Base-by-base conservation (phyloP, 2,888 invertebrate species). In the Rhopalosiphum nymphaeae region DNA sequence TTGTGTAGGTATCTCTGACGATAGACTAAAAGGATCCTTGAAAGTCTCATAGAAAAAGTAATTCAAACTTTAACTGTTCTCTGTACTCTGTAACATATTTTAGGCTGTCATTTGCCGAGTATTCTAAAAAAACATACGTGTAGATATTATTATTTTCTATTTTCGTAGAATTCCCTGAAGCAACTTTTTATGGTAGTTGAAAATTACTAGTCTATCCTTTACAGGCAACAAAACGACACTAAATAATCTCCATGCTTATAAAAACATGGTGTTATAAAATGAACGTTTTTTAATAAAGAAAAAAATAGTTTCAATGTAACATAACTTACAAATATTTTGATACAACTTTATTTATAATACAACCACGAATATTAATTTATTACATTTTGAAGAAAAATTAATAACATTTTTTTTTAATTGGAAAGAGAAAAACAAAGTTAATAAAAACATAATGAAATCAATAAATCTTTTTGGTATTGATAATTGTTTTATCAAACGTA, bases 21-120 rank as follows among this genome's bases (percentile, higher is more conserved):
- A 78, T 78, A 78, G 1, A 78, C 78, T 78, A 78, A 78, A 78
- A 78, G 36, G 36, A 78, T 36, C 36, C 36, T 78, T 78, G 21
- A 36, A 78, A 78, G 36, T 78, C 36, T 36, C 9, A 21, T 36
- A 21, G 36, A 36, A 78, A 36, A 88, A 56, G 11, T 56, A n/a
- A 42, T 89, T 89, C 56, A 56, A 89, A 56, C 89, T 26, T 29
- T 56, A 89, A 89, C 89, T 89, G 21, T 56, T 89, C 26, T 53
- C 16, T 89, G 26, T 26, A 13, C 36, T 21, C 11, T 56, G 36
- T 13, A 89, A 36, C 56, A 42, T 42, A 56, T 56, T 89, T 36
- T 56, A 89, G 42, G 56, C 26, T 26, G 36, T 89, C 42, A 56
- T 56, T 89, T 56, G 4, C 42, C 25, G 42, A 42, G 26, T 89